Evolutionary conservation across 2,797 vertebrate genomes (phyloP).

Genomic region (Zalophus californianus): DNA sequence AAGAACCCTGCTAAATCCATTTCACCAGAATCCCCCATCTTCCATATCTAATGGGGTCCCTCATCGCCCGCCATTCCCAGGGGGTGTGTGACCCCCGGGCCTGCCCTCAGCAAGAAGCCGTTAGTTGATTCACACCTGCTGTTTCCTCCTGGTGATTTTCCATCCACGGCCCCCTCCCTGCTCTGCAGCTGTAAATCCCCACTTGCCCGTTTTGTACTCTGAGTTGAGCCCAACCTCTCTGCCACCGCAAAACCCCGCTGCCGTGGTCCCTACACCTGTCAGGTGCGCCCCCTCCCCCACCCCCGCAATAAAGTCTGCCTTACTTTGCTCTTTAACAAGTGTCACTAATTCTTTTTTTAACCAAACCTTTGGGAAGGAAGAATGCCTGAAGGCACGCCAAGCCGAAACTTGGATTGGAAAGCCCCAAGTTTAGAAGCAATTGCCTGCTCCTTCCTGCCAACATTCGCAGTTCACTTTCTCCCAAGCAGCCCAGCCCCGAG

Average conservation of each 20-base stretch:
- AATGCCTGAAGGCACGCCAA: not conserved
- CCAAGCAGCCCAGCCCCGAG: not conserved
- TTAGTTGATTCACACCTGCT: not conserved
- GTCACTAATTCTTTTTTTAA: not conserved
- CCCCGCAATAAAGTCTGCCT: not conserved
- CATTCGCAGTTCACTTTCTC: fast-evolving
- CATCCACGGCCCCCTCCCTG: not conserved
- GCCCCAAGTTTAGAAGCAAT: fast-evolving
- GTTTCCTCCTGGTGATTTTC: not conserved
- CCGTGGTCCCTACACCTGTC: not conserved
- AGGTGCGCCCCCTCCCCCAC: fast-evolving
- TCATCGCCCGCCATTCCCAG: not conserved
- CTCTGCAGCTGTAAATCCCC: not conserved
- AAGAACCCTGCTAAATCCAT: not conserved
- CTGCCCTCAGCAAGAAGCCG: not conserved
- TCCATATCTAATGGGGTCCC: not conserved
- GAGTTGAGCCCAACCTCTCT: not conserved
- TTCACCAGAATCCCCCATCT: too few relatives aligned
- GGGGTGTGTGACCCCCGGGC: not conserved
- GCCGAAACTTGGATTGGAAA: not conserved
- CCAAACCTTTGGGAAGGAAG: not conserved
- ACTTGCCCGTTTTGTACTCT: too few relatives aligned
- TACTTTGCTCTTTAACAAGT: not conserved
- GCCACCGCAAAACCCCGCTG: not conserved
- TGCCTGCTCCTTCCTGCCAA: not conserved